A percentile compares a stretch with the other conserved stretches of the same genome.
Evolutionary conservation across 2,888 invertebrate genomes (phyloP).

Genomic region (Petrophora chlorosata): DNA sequence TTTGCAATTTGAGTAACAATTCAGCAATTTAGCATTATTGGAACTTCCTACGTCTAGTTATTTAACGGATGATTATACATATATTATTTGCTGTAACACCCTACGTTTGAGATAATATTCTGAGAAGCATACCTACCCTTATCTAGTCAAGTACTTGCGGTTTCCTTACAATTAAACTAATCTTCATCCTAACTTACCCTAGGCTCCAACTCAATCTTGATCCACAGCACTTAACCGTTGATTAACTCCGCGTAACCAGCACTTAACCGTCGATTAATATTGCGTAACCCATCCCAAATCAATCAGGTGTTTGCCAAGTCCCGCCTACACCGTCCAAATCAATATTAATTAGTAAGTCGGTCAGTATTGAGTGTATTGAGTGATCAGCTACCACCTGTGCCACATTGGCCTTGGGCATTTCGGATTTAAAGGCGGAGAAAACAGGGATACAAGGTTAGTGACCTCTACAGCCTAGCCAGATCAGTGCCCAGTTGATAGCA

Average conservation of each 20-base stretch:
- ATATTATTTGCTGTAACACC: too few species aligned
- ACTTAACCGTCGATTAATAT: slow-evolving; percentile 20
- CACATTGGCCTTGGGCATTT: slow-evolving; percentile 20
- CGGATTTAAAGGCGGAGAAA: not conserved
- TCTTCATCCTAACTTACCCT: too few species aligned
- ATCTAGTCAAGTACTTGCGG: too few species aligned
- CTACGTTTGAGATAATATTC: too few species aligned
- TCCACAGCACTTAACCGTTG: slow-evolving; percentile 17
- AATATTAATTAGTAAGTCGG: slow-evolving; percentile 34
- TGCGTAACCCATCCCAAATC: slow-evolving; percentile 29
- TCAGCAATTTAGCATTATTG: too few species aligned
- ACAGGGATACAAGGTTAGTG: slow-evolving; percentile 10
- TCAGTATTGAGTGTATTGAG: slow-evolving; percentile 24
- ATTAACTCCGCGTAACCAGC: slow-evolving; percentile 15
- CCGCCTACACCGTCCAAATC: slow-evolving; percentile 30
- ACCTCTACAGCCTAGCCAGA: not conserved
- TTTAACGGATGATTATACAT: too few species aligned
- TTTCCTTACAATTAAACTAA: too few species aligned
- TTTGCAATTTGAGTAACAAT: too few species aligned
- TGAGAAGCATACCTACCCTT: too few species aligned
- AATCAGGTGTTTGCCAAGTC: slow-evolving; percentile 34
- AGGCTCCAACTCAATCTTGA: slow-evolving; percentile 15
- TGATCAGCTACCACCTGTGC: slow-evolving; percentile 18
- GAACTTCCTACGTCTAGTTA: too few species aligned
- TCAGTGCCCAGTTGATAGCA: too few species aligned